phyloP scores from a whole-genome alignment of 2,113 vertebrate species.

The Panthera leo region DNA sequence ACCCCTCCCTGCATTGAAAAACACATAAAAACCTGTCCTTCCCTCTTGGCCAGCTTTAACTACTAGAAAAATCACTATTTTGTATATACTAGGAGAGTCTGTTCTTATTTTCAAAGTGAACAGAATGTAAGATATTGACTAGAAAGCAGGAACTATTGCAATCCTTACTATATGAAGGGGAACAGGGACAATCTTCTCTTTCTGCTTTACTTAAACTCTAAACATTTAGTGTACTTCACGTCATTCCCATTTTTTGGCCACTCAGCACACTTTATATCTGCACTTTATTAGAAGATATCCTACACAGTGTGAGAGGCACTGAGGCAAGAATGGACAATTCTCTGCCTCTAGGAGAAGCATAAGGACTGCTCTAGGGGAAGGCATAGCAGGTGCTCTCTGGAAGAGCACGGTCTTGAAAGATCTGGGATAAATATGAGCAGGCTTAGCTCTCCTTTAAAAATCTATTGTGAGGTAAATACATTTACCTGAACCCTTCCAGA shows the following conservation, averaged over 20 bases:
- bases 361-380: neutral
- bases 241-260: neutral
- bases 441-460: neutral
- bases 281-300: neutral
- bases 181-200: neutral
- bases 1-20: constrained; percentile 87
- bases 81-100: neutral
- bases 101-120: constrained; percentile 25
- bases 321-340: neutral
- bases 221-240: neutral
- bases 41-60: neutral
- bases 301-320: neutral
- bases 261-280: neutral
- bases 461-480: neutral
- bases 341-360: neutral
- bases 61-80: neutral
- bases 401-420: neutral
- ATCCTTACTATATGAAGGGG: neutral
- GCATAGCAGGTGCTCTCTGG: neutral
- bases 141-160: neutral
- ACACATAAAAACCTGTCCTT: constrained; percentile 2
- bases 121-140: neutral
- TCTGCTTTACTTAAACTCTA: neutral
- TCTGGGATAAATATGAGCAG: neutral
- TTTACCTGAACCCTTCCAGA: neutral